Percentiles rank a stretch among this genome's conserved stretches.
Conservation (phyloP, 2,888 invertebrate genomes). For the Boloria selene region DNA sequence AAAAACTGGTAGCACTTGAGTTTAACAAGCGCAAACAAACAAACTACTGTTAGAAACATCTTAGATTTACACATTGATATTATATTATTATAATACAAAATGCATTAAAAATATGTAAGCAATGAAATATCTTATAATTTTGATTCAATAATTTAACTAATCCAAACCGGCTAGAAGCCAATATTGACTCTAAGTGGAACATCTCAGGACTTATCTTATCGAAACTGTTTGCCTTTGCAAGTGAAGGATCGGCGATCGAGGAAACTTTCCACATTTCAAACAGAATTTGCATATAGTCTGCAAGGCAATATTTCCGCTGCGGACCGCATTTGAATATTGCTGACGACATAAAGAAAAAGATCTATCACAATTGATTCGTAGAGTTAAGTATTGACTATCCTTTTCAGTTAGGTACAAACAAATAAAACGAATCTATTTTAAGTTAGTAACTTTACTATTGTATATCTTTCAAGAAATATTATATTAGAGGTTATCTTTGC, state of each 20-base stretch:
- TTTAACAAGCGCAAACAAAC: too few species aligned
- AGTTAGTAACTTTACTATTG: neutral
- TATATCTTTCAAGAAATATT: too few species aligned
- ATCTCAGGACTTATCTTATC: conserved; percentile 77
- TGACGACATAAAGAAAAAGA: conserved; percentile 63
- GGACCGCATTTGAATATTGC: conserved; percentile 72
- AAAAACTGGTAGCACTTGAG: too few species aligned
- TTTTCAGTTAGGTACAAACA: conserved; percentile 22
- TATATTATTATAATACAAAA: too few species aligned
- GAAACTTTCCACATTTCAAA: conserved; percentile 75
- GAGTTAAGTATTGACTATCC: conserved; percentile 26
- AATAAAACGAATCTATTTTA: neutral
- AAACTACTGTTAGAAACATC: too few species aligned
- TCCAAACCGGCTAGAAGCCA: conserved; percentile 49
- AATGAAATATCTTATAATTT: neutral
- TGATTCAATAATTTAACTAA: neutral
- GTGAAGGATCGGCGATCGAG: conserved; percentile 68
- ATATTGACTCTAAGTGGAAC: conserved; percentile 69
- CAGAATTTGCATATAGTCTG: conserved; percentile 76
- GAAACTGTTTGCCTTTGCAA: conserved; percentile 72
- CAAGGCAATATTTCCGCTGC: conserved; percentile 73
- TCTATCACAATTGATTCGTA: conserved; percentile 46
- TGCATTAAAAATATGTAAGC: too few species aligned
- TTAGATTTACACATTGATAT: too few species aligned
- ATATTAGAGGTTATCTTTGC: too few species aligned